Base-by-base conservation (phyloP, 2,797 vertebrate genomes). In the Perodicticus potto region DNA sequence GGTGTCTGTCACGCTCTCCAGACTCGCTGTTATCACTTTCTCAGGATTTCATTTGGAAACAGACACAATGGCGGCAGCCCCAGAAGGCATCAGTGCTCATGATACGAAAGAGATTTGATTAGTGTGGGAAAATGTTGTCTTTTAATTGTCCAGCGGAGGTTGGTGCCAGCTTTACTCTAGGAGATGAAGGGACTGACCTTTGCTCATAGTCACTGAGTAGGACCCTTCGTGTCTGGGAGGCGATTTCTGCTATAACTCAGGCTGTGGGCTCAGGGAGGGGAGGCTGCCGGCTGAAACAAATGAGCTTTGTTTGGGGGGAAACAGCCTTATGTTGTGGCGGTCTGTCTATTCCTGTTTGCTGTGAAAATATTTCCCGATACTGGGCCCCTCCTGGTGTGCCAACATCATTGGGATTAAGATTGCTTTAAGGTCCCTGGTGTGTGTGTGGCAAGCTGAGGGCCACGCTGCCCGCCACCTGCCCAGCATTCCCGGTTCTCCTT, bases 381-480 rank as follows among this genome's bases (percentile, higher is more conserved):
- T 6, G 3, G 20, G 37, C 5, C 14, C 32, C 76, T 63, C 3
- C 0, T 25, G 14, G 11, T 53, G 3, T n/a, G 25, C 27, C 20
- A 20, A 40, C 13, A 3, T 63, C 1, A 37, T 61, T 59, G 34
- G 37, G 73, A 7, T 1, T 8, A 12, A 2, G 19, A n/a, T 43
- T 9, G 19, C 61, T 57, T 13, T 59, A 40, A 55, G 85, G 25
- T 8, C 40, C 32, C 34, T 12, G 5, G 49, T 53, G 49, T 53
- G 49, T 53, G 49, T 53, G 49, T 53, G 49, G 49, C 14, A 53
- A 53, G 49, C 49, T 53, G 49, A 16, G 49, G 49, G 49, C 49
- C 4, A 14, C 5, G 49, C 49, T 53, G 49, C 6, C 27, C 4
- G 37, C 70, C 10, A 5, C 0, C 9, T 0, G 40, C 19, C 2